Conservation (phyloP, 1,140 invertebrate genomes). For the Aphis gossypii region DNA sequence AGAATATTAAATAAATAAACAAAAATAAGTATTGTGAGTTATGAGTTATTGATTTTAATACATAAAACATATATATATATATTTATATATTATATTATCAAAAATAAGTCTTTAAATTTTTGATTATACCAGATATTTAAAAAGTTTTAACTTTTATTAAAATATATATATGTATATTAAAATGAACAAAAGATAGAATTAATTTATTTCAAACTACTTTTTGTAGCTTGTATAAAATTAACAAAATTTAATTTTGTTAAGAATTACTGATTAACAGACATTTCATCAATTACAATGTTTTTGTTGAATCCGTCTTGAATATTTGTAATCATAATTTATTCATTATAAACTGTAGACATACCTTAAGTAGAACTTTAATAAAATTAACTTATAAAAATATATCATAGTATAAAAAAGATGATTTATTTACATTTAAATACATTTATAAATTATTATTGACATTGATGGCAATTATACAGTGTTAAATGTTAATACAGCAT, state of each 20-base stretch:
- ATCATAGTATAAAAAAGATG: background rate
- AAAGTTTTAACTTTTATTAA: too few relatives aligned
- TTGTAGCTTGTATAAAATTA: background rate
- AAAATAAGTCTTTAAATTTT: background rate
- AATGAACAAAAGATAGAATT: background rate
- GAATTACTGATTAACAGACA: too few relatives aligned
- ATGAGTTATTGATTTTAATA: too few relatives aligned
- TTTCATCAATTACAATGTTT: background rate
- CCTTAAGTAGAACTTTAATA: background rate
- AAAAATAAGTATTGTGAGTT: background rate
- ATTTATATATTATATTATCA: background rate
- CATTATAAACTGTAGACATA: background rate
- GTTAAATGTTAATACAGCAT: slow-evolving; percentile 75
- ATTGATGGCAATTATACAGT: slow-evolving; percentile 18
- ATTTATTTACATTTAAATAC: slow-evolving; percentile 32
- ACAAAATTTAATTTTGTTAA: background rate
- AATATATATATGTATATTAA: background rate
- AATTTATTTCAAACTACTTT: background rate
- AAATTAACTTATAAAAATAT: background rate
- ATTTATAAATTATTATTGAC: background rate
- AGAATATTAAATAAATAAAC: background rate
- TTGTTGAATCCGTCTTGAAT: background rate
- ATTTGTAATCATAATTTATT: background rate
- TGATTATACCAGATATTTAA: background rate
- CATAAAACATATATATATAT: background rate